Evolutionary conservation across 2,113 vertebrate species (phyloP).

Genomic region (Talpa occidentalis): DNA sequence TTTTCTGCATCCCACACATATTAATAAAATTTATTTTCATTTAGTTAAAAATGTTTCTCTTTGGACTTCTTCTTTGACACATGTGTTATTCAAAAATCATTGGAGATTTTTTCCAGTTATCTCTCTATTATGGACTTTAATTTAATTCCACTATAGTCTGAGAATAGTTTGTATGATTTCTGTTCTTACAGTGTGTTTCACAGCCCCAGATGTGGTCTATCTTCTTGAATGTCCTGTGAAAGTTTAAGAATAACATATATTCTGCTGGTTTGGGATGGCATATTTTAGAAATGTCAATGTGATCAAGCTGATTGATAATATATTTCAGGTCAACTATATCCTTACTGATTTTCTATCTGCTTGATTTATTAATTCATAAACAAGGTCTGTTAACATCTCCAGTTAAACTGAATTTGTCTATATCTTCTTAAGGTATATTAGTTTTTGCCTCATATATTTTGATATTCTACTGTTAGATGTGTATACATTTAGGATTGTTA

Average conservation of each 20-base stretch:
- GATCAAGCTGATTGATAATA: constrained; percentile 50
- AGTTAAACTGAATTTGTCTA: background rate
- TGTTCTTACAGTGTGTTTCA: background rate
- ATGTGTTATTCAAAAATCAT: background rate
- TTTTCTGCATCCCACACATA: background rate
- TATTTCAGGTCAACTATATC: constrained; percentile 25
- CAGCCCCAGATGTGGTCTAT: background rate
- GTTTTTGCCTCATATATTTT: background rate
- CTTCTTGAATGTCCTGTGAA: background rate
- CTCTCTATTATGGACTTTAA: background rate
- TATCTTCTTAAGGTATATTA: background rate
- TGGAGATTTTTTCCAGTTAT: background rate
- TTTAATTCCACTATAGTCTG: background rate
- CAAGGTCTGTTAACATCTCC: background rate
- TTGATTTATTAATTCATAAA: constrained; percentile 15
- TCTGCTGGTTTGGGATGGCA: background rate
- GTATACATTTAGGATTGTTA: background rate
- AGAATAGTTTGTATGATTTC: background rate
- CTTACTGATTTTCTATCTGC: constrained; percentile 55
- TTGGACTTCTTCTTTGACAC: background rate
- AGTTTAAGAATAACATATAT: background rate
- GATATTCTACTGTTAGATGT: background rate
- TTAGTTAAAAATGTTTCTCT: constrained; percentile 17
- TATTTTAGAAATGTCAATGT: constrained; percentile 65
- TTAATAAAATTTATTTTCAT: background rate